Evolutionary conservation across 2,888 invertebrate genomes (phyloP).

Genomic region (Argyra leucocephala): DNA sequence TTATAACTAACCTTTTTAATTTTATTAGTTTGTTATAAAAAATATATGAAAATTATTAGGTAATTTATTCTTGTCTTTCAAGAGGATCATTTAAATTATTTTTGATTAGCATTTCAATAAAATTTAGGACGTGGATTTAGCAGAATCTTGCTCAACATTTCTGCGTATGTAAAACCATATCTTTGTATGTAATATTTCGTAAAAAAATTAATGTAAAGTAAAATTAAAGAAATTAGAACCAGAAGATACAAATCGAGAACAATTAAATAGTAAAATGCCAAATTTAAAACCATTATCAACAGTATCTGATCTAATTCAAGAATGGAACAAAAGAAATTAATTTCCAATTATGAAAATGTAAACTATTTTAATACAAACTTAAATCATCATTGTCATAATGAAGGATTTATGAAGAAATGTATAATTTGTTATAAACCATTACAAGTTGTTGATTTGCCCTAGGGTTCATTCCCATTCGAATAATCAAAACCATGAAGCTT

Average conservation of each 20-base stretch:
- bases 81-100: too few relatives aligned
- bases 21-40: too few relatives aligned
- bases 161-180: too few relatives aligned
- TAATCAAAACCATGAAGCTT: background rate
- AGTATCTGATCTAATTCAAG: background rate
- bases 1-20: too few relatives aligned
- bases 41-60: too few relatives aligned
- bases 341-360: too few relatives aligned
- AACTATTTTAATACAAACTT: background rate
- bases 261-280: background rate
- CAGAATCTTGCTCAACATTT: too few relatives aligned
- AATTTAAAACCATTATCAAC: background rate
- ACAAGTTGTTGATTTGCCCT: background rate
- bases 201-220: background rate
- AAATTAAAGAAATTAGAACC: background rate
- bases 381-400: background rate
- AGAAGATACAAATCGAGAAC: background rate
- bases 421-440: background rate
- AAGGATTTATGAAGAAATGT: background rate
- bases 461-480: background rate
- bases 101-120: too few relatives aligned
- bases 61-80: too few relatives aligned
- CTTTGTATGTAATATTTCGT: too few relatives aligned
- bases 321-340: background rate
- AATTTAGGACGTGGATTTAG: too few relatives aligned